Percentiles rank a stretch among this genome's conserved stretches.
These are phyloP conservation scores for Panulirus ornatus DNA, from an alignment of 1,140 invertebrate species.

Conservation along the genomic window DNA sequence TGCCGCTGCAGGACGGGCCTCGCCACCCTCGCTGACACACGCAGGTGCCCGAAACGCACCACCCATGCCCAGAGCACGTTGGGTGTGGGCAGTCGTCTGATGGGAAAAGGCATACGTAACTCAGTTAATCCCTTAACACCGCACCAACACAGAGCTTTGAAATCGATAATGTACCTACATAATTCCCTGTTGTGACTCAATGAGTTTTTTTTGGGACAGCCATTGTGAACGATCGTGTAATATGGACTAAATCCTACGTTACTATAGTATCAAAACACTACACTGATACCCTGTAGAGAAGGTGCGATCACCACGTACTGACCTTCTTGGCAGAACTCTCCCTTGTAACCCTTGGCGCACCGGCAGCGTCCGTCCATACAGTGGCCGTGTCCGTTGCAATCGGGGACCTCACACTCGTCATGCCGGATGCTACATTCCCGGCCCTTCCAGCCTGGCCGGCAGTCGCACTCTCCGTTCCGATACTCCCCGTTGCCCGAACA, in stretches of 20 bases:
- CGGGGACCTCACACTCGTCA: constrained; percentile 85
- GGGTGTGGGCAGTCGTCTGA: constrained; percentile 95
- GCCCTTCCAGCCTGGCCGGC: constrained; percentile 98
- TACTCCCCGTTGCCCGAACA: constrained; percentile 98
- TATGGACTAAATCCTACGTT: too few species aligned
- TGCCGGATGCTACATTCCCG: constrained; percentile 94
- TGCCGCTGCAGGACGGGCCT: constrained; percentile 92
- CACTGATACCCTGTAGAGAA: neutral
- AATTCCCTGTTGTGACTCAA: too few species aligned
- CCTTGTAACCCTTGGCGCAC: constrained; percentile 94
- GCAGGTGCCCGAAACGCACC: constrained; percentile 96
- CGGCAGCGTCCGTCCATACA: constrained; percentile 96
- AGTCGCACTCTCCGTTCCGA: constrained; percentile 96
- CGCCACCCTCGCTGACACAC: constrained; percentile 98
- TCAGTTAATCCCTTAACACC: too few species aligned
- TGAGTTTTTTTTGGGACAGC: too few species aligned
- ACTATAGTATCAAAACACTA: neutral
- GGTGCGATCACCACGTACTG: constrained; percentile 75
- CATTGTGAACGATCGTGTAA: too few species aligned
- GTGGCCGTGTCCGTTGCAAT: constrained; percentile 96
- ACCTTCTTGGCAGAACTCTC: constrained; percentile 93
- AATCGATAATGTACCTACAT: too few species aligned
- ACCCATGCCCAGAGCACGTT: constrained; percentile 95
- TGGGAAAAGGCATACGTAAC: too few species aligned
- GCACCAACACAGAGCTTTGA: too few species aligned